These are phyloP conservation scores for Lithobates sylvaticus DNA, from an alignment of 2,797 vertebrate species.

Conservation along the genomic window DNA sequence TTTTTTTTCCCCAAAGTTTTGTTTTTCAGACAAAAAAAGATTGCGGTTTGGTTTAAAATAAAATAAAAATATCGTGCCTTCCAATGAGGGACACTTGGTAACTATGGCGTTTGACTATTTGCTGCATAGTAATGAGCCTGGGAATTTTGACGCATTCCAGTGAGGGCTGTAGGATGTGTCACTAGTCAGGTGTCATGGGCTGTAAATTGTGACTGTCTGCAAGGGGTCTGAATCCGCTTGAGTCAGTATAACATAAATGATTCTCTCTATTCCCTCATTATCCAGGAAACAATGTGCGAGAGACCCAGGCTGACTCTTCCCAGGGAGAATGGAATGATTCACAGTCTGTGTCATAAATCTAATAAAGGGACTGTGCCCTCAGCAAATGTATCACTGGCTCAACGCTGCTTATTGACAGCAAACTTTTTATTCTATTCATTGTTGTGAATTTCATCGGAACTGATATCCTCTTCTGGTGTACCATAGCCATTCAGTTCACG, in stretches of 20 bases:
- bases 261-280: constrained; percentile 16
- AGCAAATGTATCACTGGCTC: background rate
- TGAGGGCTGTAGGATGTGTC: too few species aligned
- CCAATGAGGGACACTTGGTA: too few species aligned
- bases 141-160: too few species aligned
- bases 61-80: too few species aligned
- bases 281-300: constrained; percentile 15
- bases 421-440: background rate
- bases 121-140: too few species aligned
- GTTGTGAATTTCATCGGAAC: too few species aligned
- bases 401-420: background rate
- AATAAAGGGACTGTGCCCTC: constrained; percentile 1
- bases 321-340: constrained; percentile 15
- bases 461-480: too few species aligned
- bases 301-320: background rate
- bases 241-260: constrained; percentile 17
- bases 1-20: too few species aligned
- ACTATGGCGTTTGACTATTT: too few species aligned
- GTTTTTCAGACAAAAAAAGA: too few species aligned
- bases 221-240: background rate
- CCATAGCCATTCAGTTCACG: too few species aligned
- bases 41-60: too few species aligned
- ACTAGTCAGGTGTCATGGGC: background rate
- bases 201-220: background rate
- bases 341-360: constrained; percentile 15